A percentile compares a stretch with the other conserved stretches of the same genome.
Conservation (phyloP, 2,888 invertebrate species). For the Aplocera efformata region DNA sequence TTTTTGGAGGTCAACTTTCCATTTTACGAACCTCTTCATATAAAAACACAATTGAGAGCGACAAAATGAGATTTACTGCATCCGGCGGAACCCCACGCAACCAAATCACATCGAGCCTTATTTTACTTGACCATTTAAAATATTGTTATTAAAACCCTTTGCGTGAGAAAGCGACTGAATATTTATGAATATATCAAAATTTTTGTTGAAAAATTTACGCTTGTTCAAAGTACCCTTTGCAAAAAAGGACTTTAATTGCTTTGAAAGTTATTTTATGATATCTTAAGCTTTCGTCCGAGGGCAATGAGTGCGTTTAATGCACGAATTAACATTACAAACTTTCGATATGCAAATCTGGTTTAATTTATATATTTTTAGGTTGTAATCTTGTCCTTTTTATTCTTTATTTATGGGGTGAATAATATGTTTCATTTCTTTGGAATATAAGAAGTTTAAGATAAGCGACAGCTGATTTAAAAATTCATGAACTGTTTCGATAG, state of each 20-base stretch:
- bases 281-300: slow-evolving; percentile 37
- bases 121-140: slow-evolving; percentile 39
- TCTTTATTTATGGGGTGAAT: slow-evolving; percentile 26
- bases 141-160: slow-evolving; percentile 45
- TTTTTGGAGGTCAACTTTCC: slow-evolving; percentile 57
- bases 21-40: slow-evolving; percentile 52
- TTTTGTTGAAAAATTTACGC: slow-evolving; percentile 42
- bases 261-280: slow-evolving; percentile 60
- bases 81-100: slow-evolving; percentile 44
- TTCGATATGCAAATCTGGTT: slow-evolving; percentile 49
- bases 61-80: slow-evolving; percentile 45
- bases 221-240: slow-evolving; percentile 51
- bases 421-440: slow-evolving; percentile 17
- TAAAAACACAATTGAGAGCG: slow-evolving; percentile 56
- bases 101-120: slow-evolving; percentile 35
- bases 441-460: slow-evolving; percentile 4
- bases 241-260: slow-evolving; percentile 55
- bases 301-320: slow-evolving; percentile 43
- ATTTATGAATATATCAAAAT: slow-evolving; percentile 63
- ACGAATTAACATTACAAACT: slow-evolving; percentile 45
- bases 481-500: slow-evolving; percentile 19
- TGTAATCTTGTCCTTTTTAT: slow-evolving; percentile 28
- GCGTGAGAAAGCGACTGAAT: slow-evolving; percentile 63
- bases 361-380: slow-evolving; percentile 36
- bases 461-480: slow-evolving; percentile 11